Percentiles rank a stretch among this genome's conserved stretches.
Conservation (phyloP, 2,113 vertebrate genomes). For the Pachypanchax playfairii region DNA sequence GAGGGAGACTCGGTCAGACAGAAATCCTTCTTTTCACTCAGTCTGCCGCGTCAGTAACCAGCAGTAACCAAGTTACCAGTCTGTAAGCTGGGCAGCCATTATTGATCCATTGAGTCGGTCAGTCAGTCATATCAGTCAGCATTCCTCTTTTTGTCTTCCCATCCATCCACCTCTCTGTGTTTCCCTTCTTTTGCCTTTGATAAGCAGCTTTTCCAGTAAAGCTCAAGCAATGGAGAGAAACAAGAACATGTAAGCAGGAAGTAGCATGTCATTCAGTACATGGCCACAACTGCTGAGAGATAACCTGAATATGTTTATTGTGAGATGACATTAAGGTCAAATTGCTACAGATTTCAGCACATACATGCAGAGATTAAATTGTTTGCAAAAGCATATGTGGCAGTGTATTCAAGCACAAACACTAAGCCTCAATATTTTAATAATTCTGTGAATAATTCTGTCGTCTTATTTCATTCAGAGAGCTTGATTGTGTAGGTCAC, state of each 20-base stretch:
- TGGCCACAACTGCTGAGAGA: constrained; percentile 60
- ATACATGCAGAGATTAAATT: no score
- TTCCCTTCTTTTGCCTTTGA: constrained; percentile 63
- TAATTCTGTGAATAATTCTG: no score
- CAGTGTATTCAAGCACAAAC: no score
- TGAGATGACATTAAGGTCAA: constrained; percentile 56
- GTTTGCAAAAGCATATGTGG: no score
- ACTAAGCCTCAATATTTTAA: no score
- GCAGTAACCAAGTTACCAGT: constrained; percentile 50
- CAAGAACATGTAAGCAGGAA: constrained; percentile 23
- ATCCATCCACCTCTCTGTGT: constrained; percentile 64
- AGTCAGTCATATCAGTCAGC: constrained; percentile 68
- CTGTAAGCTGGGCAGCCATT: constrained; percentile 31
- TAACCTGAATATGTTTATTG: constrained; percentile 70
- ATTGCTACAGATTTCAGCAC: no score
- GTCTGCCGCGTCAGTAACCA: constrained; percentile 41
- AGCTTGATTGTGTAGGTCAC: no score
- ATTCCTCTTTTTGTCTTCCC: constrained; percentile 67
- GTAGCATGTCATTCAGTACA: constrained; percentile 58
- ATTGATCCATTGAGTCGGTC: constrained; percentile 45
- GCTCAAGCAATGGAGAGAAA: constrained; percentile 57
- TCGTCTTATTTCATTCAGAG: no score
- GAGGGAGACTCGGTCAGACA: constrained; percentile 39
- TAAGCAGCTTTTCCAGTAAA: constrained; percentile 75
- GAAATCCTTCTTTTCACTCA: constrained; percentile 29